Percentiles rank a stretch among this genome's conserved stretches.
Evolutionary conservation across 1,140 invertebrate species (phyloP).

Genomic region (Procambarus virginalis): DNA sequence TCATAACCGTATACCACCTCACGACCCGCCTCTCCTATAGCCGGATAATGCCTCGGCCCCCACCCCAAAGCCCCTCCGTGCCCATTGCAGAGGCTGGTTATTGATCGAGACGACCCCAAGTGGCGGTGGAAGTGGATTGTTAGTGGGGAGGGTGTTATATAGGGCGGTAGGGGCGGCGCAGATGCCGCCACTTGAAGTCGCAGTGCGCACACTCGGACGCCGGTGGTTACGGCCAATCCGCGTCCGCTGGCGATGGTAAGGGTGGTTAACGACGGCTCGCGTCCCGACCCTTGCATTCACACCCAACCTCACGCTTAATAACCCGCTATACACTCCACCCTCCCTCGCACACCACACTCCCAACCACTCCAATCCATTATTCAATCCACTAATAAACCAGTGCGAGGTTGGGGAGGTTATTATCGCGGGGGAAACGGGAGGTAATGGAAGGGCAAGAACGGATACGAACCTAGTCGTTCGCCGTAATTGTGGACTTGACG

Average conservation of each 20-base stretch:
- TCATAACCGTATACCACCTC: slow-evolving; percentile 45
- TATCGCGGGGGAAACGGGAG: neutral
- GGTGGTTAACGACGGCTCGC: slow-evolving; percentile 55
- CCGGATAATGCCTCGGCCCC: too few relatives aligned
- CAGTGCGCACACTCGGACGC: slow-evolving; percentile 52
- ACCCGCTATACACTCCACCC: too few relatives aligned
- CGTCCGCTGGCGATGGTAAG: slow-evolving; percentile 44
- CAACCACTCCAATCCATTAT: neutral
- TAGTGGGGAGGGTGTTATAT: slow-evolving; percentile 31
- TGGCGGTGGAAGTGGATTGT: neutral
- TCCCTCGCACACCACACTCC: slow-evolving; percentile 1
- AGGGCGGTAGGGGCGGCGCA: slow-evolving; percentile 30
- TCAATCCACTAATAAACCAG: neutral
- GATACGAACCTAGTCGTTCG: slow-evolving; percentile 52
- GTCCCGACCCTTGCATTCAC: slow-evolving; percentile 22
- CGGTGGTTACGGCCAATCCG: slow-evolving; percentile 60
- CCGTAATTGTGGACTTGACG: slow-evolving; percentile 63
- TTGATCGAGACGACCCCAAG: neutral
- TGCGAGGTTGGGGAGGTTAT: neutral
- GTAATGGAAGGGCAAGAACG: neutral
- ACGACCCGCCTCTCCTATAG: neutral
- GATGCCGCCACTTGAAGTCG: slow-evolving; percentile 42
- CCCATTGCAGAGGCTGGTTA: slow-evolving; percentile 14
- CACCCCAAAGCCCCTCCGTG: too few relatives aligned
- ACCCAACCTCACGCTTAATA: too few relatives aligned